Evolutionary conservation across 2,113 vertebrate species (phyloP), one percentile per base, ranked within the genome.

Genomic region (Acrocephalus kingi): DNA sequence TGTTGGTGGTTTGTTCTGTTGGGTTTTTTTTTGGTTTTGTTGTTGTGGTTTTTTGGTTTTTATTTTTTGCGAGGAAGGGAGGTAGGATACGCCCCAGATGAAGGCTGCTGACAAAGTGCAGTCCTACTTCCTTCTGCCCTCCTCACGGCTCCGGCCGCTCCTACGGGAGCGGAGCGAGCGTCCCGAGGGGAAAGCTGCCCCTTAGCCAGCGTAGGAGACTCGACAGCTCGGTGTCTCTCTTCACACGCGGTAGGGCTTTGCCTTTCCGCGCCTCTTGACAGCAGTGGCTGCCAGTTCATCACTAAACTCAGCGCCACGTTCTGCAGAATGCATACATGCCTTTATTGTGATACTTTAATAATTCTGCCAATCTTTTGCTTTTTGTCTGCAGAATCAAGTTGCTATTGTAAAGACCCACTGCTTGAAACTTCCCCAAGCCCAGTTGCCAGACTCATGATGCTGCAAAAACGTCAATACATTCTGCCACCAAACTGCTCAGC

Each of bases 381-480:
- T 98, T 96, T 97, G 95, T 97, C 97, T 97, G 97, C 95, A 98
- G 97, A 97, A 97, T 96, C 90, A 97, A 97, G 96, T 97, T 97
- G 96, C 97, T 96, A 98, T 98, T 98, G 97, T 98, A 97, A 98
- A 98, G 97, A 96, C 80, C 92, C 94, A 94, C 94, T 97, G 94
- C 95, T 97, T 97, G 96, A 98, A 97, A 96, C 95, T 97, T 96
- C 96, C 96, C 95, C 94, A 96, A 95, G 94, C 94, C 94, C 96
- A 96, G 96, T 93, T 96, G 94, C 97, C 96, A 98, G 95, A 97
- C 90, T 96, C 85, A 97, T 97, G 96, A 94, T 94, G 89, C 96
- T 97, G 95, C 96, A 97, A 94, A 96, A 97, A 95, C 97, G 85
- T 97, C 96, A 97, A 93, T 94, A 94, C 96, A 96, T 84, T 81